Evolutionary conservation across 2,888 invertebrate genomes (phyloP), one percentile per base, ranked within the genome.

Genomic region (Lasioglossum villosulum): DNA sequence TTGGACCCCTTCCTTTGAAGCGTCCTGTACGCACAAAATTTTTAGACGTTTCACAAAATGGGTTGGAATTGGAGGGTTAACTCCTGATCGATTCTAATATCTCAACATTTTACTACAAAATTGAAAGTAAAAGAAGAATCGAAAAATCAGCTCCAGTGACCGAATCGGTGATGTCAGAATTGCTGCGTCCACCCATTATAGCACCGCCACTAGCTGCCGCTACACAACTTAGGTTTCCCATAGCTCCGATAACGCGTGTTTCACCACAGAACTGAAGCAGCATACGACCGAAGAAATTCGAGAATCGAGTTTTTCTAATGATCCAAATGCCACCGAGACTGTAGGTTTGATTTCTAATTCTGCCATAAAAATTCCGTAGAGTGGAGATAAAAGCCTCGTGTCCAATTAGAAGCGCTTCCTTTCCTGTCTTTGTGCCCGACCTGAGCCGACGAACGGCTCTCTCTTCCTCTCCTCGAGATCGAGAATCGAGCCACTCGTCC

Each of bases 331-430:
- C 68, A 37, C 37, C 37, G 12, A 19, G 59, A 27, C 27, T 27
- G 59, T 52, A 52, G 48, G 16, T 27, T 37, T 30, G 74, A 81
- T 76, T 77, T 52, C 82, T 75, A 63, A 81, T 75, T 30, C 52
- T 75, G 19, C 45, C 78, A 81, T 81, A 86, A 88, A 83, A 86
- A 86, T 88, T 83, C 77, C 75, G 30, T 19, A 52, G 52, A 14
- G n/a, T 23, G 48, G 16, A 27, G 34, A 70, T 79, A 79, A 74
- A 76, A 66, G 30, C 19, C 37, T 16, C 30, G 19, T 70, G 19
- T 68, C 70, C 34, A 71, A 74, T 76, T 75, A 84, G 37, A 48
- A 34, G 34, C 4, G 19, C 1, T 12, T 19, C 16, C 66, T 68
- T 14, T 48, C 45, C 39, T 19, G 6, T 59, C 16, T 23, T 68